Evolutionary conservation across 2,888 invertebrate genomes (phyloP).

Genomic region (Lasioglossum morio): DNA sequence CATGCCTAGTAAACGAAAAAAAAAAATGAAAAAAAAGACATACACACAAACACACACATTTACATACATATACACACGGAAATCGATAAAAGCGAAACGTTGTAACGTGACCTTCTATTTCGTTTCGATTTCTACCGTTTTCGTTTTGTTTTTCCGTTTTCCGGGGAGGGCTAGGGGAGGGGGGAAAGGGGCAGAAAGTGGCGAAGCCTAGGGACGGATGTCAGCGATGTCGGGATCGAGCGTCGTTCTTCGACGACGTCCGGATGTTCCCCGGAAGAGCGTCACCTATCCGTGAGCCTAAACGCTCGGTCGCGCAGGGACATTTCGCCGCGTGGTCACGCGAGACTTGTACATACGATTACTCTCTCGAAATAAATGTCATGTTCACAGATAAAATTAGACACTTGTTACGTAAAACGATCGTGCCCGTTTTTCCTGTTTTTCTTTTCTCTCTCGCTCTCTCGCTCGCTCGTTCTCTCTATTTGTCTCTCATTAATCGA

Average conservation of each 20-base stretch:
- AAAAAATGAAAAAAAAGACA: conserved; percentile 21
- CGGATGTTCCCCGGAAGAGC: conserved; percentile 32
- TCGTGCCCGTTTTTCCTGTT: conserved; percentile 31
- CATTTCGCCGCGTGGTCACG: conserved; percentile 50
- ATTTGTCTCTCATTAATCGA: not conserved
- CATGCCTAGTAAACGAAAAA: conserved; percentile 38
- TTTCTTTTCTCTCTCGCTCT: not conserved
- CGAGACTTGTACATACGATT: conserved; percentile 57
- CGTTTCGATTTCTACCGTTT: not conserved
- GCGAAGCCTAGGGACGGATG: conserved; percentile 42
- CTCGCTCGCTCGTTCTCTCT: not conserved
- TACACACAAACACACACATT: not conserved
- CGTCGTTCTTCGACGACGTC: conserved; percentile 18
- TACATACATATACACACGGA: not conserved
- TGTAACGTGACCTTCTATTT: conserved; percentile 24
- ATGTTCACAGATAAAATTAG: conserved; percentile 58
- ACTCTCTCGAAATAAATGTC: conserved; percentile 61
- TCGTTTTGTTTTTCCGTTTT: not conserved
- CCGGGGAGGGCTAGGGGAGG: not conserved
- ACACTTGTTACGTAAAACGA: conserved; percentile 42
- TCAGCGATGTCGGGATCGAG: conserved; percentile 14
- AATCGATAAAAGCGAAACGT: conserved; percentile 1
- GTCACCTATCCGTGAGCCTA: conserved; percentile 47
- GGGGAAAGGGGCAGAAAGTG: not conserved
- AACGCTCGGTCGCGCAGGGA: conserved; percentile 47